Base-by-base conservation (phyloP, 2,113 vertebrate genomes). In the Cyprinus carpio region DNA sequence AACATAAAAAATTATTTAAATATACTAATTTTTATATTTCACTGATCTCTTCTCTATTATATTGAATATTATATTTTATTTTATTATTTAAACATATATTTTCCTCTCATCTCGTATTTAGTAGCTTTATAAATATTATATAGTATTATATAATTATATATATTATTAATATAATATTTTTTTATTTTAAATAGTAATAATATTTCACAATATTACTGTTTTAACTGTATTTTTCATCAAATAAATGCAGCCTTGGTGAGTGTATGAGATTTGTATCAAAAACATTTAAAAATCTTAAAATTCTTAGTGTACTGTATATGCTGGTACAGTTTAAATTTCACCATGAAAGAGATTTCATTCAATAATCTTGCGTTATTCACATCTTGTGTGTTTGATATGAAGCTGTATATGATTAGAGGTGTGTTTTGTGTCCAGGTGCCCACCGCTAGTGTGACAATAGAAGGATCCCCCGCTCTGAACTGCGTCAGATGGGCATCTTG, bases 381-480 rank as follows among this genome's bases (percentile, higher is more conserved):
- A 23, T 37, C 40, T 23, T 6, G 4, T 51, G 49, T 40, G 18
- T 71, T 60, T 43, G 27, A 58, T 58, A 77, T 62, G 18, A 56
- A 49, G n/a, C 49, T 51, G 49, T 56, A 7, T 78, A 20, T 78
- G 51, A 78, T 37, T 60, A n/a, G 29, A 12, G 11, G 10, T 78
- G 69, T 85, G 7, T 65, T 65, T 10, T 75, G n/a, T 46, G 37
- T 77, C 79, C 91, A 99, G 98, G 98, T 99, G 71, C 98, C 98
- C 31, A 98, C 97, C 71, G 97, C 98, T 29, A 99, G 97, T 1
- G 97, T 98, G 88, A 96, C 96, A 60, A 94, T 99, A 0, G 97
- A 99, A 92, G 98, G 98, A 40, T 95, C 97, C 0, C 97, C 97
- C 0, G 98, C 98, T 77, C 95, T 99, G 43, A 99, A 99, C 92